Conservation (phyloP, 2,888 invertebrate species). For the Orthosia gothica region DNA sequence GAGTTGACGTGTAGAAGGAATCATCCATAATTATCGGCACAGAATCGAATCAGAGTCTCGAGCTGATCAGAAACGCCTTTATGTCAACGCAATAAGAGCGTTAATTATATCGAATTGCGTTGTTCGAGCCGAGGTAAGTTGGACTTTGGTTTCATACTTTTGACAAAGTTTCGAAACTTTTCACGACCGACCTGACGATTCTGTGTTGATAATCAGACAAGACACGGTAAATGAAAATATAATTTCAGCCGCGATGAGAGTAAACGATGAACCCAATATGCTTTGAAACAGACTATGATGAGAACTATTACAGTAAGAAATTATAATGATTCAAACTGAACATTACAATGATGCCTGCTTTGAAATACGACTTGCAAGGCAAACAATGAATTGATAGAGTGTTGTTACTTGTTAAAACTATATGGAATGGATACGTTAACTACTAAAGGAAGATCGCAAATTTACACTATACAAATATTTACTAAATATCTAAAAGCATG, state of each 20-base stretch:
- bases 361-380: constrained; percentile 11
- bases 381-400: constrained; percentile 44
- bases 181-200: not conserved
- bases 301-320: constrained; percentile 18
- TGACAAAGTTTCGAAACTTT: not conserved
- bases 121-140: not conserved
- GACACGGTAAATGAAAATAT: not conserved
- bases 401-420: constrained; percentile 25
- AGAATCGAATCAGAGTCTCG: not conserved
- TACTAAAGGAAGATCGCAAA: constrained; percentile 24
- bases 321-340: constrained; percentile 30
- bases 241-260: constrained; percentile 23
- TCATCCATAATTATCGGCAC: constrained; percentile 17
- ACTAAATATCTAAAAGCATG: constrained; percentile 18
- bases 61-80: not conserved
- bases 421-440: constrained; percentile 47
- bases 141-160: not conserved
- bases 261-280: constrained; percentile 27
- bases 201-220: constrained; percentile 5
- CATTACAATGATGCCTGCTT: constrained; percentile 21
- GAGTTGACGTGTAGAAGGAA: not conserved
- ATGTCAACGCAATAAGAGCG: not conserved
- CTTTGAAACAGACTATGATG: constrained; percentile 22
- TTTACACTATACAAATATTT: constrained; percentile 7
- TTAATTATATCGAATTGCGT: not conserved